These are phyloP conservation scores for Planiliza haematocheilus DNA, from an alignment of 2,113 vertebrate species.

Conservation along the genomic window DNA sequence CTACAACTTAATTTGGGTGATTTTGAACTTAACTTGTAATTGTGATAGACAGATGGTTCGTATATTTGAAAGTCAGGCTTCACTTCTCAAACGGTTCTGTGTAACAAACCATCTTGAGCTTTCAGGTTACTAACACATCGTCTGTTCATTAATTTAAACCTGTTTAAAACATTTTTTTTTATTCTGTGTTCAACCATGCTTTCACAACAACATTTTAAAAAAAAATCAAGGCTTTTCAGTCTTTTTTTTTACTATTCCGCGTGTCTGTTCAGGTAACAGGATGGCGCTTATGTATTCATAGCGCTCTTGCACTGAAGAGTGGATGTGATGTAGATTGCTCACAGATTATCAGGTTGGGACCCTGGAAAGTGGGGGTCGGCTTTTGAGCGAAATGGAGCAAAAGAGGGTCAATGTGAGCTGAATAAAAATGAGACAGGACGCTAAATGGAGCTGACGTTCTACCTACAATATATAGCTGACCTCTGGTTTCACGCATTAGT, in stretches of 20 bases:
- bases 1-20: too few relatives aligned
- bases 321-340: slow-evolving; percentile 5
- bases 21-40: too few relatives aligned
- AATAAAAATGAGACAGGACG: slow-evolving; percentile 36
- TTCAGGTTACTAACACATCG: too few relatives aligned
- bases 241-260: neutral
- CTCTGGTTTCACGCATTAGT: slow-evolving; percentile 34
- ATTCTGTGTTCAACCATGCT: too few relatives aligned
- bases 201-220: too few relatives aligned
- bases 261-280: slow-evolving; percentile 3
- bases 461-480: slow-evolving; percentile 18
- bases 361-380: slow-evolving; percentile 2
- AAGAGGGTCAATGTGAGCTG: slow-evolving; percentile 12
- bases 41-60: too few relatives aligned
- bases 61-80: too few relatives aligned
- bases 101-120: too few relatives aligned
- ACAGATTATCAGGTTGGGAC: slow-evolving; percentile 17
- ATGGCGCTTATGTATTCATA: slow-evolving; percentile 1
- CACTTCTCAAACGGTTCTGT: too few relatives aligned
- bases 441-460: slow-evolving; percentile 42
- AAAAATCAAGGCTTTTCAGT: too few relatives aligned
- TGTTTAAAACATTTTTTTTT: too few relatives aligned
- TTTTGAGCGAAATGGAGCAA: slow-evolving; percentile 4
- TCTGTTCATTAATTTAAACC: too few relatives aligned
- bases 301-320: slow-evolving; percentile 1